Base-by-base conservation (phyloP, 2,113 vertebrate species). In the Upupa epops region DNA sequence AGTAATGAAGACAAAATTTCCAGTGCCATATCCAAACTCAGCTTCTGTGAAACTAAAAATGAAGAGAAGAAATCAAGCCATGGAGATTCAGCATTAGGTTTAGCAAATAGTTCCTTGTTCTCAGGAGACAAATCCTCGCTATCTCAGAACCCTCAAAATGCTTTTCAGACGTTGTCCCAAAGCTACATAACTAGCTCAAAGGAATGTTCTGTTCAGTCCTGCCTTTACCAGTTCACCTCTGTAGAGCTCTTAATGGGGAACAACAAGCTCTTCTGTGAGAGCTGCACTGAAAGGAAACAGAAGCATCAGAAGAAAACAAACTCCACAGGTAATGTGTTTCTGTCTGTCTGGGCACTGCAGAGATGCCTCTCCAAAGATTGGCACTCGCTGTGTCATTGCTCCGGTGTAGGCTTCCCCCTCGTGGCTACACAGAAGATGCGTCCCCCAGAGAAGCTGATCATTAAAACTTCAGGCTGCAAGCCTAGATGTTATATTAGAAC, bases 161-260 rank as follows among this genome's bases (percentile, higher is more conserved):
- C 99, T 54, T 99, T 99, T 94, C 99, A 99, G 97, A 98, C 98
- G 0, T 98, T 99, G 91, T 99, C 99, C 73, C 98, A 99, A 83
- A 99, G 98, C 92, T 99, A 99, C 88, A 95, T 97, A 42, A 98
- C 99, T 34, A 97, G 98, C 94, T 98, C 99, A n/a, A 99, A 99
- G 95, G 99, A 99, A 90, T 99, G 99, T 96, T 99, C 99, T 17
- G 97, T 99, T 56, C 99, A 99, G 97, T 99, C 99, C 92, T 99
- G 99, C 95, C 98, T 99, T 70, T 98, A 98, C 96, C 99, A 99
- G 95, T 99, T 99, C 94, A 99, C 99, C 31, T 99, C 98, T 29
- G 97, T 99, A 86, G 99, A 99, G 66, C 97, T 99, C 54, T 97
- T 99, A 24, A 99, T 99, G 98, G 99, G 99, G 36, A 99, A 99